Evolutionary conservation across 2,113 vertebrate species (phyloP).

Genomic region (Callipepla squamata): DNA sequence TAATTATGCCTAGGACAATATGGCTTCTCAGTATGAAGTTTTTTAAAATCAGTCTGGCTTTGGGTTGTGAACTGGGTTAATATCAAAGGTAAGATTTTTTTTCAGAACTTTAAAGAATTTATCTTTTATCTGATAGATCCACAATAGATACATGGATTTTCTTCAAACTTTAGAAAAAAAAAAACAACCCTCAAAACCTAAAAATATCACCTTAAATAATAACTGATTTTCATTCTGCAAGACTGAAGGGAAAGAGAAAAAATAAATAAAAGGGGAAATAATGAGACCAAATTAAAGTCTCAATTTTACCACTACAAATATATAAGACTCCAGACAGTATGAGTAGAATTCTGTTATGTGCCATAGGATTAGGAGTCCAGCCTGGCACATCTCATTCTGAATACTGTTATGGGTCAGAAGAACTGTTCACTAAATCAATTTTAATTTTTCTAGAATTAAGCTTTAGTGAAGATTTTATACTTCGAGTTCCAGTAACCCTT

Average conservation of each 20-base stretch:
- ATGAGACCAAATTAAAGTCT: background rate
- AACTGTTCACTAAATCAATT: background rate
- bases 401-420: background rate
- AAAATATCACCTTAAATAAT: background rate
- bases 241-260: background rate
- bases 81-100: background rate
- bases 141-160: background rate
- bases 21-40: background rate
- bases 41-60: background rate
- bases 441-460: background rate
- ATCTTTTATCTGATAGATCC: background rate
- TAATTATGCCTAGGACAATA: background rate
- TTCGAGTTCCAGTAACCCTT: slow-evolving; percentile 12
- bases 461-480: background rate
- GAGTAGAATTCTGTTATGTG: background rate
- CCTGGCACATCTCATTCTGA: background rate
- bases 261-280: background rate
- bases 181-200: background rate
- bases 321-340: background rate
- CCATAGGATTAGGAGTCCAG: background rate
- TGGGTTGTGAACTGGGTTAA: background rate
- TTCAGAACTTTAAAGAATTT: background rate
- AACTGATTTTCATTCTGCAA: background rate
- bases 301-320: background rate
- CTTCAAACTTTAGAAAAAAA: background rate